Conservation (phyloP, 1,140 invertebrate species). For the Bradysia coprophila region DNA sequence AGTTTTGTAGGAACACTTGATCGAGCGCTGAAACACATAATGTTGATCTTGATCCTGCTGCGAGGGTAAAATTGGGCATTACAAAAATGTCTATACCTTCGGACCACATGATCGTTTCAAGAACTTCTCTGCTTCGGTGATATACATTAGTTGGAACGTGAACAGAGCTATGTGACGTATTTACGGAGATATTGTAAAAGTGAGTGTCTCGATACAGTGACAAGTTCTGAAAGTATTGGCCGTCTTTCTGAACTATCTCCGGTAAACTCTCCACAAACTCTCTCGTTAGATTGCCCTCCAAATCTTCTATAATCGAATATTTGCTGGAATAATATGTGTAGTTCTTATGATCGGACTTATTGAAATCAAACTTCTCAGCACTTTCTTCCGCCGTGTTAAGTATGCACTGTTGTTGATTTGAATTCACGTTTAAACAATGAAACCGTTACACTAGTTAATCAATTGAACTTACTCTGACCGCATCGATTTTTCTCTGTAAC, state of each 20-base stretch:
- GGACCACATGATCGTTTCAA: constrained; percentile 2
- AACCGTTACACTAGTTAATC: background rate
- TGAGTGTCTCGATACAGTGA: constrained; percentile 48
- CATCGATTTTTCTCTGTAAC: constrained; percentile 66
- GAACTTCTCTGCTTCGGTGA: constrained; percentile 44
- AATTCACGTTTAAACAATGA: background rate
- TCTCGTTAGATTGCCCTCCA: background rate
- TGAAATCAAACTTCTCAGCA: constrained; percentile 36
- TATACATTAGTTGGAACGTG: constrained; percentile 91
- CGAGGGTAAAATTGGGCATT: no score
- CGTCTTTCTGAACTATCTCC: constrained; percentile 21
- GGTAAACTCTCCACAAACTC: constrained; percentile 8
- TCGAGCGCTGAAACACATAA: no score
- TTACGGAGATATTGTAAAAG: constrained; percentile 72
- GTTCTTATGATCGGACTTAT: constrained; percentile 16
- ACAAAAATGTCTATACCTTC: no score
- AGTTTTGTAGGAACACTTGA: constrained; percentile 69
- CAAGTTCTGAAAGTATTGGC: constrained; percentile 30
- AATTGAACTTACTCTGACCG: constrained; percentile 37
- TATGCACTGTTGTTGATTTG: constrained; percentile 34
- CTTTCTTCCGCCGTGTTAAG: constrained; percentile 42
- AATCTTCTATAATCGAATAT: background rate
- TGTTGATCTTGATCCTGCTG: no score
- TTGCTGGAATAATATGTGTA: background rate
- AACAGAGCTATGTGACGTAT: constrained; percentile 66